A percentile compares a stretch with the other conserved stretches of the same genome.
These are phyloP conservation scores for Amphipyra berbera DNA, from an alignment of 2,888 invertebrate species.

Conservation along the genomic window DNA sequence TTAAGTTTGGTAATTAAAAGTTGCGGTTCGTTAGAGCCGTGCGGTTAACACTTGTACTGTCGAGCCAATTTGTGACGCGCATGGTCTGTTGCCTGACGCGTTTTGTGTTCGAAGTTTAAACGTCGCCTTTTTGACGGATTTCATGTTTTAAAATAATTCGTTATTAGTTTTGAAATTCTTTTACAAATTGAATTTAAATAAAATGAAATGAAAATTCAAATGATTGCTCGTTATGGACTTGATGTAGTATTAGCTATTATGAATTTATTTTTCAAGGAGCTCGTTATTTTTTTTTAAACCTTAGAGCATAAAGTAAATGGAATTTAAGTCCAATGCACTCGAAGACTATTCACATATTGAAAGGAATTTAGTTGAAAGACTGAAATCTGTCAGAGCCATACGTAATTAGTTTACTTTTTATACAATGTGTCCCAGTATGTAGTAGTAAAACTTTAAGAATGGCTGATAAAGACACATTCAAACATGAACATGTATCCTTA, in stretches of 20 bases:
- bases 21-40: conserved; percentile 71
- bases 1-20: conserved; percentile 86
- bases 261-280: background rate
- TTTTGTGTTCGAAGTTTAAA: conserved; percentile 43
- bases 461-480: no score
- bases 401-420: conserved; percentile 3
- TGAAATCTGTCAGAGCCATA: background rate
- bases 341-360: background rate
- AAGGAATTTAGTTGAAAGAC: conserved; percentile 2
- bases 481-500: no score
- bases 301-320: background rate
- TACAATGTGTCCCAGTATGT: no score
- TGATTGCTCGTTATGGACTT: background rate
- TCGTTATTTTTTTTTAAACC: conserved; percentile 1
- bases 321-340: background rate
- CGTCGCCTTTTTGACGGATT: conserved; percentile 38
- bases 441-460: no score
- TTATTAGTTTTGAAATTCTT: background rate
- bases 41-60: conserved; percentile 64
- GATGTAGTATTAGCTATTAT: background rate
- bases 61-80: conserved; percentile 66
- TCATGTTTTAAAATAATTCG: conserved; percentile 24
- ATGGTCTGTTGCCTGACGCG: conserved; percentile 47
- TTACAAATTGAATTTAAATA: background rate
- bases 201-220: background rate